Evolutionary conservation across 1,140 invertebrate genomes (phyloP), one percentile per base, ranked within the genome.

Genomic region (Tetramorium parvispinum): DNA sequence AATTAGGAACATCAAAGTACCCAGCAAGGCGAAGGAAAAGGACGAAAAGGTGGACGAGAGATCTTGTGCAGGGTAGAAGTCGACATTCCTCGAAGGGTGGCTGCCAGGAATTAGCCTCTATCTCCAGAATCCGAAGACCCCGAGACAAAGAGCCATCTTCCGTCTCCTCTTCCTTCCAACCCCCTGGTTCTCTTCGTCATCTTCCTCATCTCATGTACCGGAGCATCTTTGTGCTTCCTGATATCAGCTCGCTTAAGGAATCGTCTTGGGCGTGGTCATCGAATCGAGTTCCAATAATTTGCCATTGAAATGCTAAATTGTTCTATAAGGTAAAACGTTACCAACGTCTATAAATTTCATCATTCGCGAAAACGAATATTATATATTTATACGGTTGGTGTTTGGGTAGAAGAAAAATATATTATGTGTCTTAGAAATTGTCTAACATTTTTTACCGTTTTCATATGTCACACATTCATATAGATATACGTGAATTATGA

Each of bases 1-100:
- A 95, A 95, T 95, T 95, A 95, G 94, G 93, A 93, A 95, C 95
- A 95, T 95, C 95, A 95, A 95, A 95, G 95, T 94, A 92, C 87
- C 91, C 91, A 91, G 91, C 89, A 91, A 94, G 89, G 91, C 92
- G 91, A 92, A 92, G 91, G 70, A 90, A 93, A 77, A 76, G 90
- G 91, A 82, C 85, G 71, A 79, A 92, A 81, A 92, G 89, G 86
- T 88, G 87, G 85, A 88, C 71, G 65, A 87, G 88, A 90, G 79
- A 76, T 85, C 63, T 57, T 81, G 75, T 85, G 86, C 59, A 49
- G 79, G 57, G 51, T 61, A 53, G 61, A 68, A 70, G 37, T 91
- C 92, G 89, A 88, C 93, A 95, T 95, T 95, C 94, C 94, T 93
- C 78, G 91, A 91, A 93, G 94, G 93, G 92, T 93, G 91, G 92